Evolutionary conservation across 2,888 invertebrate genomes (phyloP), one percentile per base, ranked within the genome.

Genomic region (Heliconius charithonia): DNA sequence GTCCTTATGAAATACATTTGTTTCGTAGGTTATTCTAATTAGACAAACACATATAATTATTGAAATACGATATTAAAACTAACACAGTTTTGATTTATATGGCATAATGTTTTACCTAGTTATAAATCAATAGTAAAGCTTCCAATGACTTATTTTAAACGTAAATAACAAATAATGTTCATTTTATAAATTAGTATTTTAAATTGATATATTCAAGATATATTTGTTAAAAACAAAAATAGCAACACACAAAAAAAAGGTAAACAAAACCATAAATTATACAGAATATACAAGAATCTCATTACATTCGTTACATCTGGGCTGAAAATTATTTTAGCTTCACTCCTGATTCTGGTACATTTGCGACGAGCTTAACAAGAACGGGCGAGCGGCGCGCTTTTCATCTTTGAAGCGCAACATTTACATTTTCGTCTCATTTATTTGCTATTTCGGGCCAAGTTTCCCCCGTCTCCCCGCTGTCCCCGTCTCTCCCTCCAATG

Each of bases 401-500:
- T 95, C 95, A 94, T 95, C 93, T 95, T 91, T 91, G 92, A 93
- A 94, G 93, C 95, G 93, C 93, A 92, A 94, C 95, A 95, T 95
- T 95, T 95, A 95, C 95, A 95, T 95, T 95, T 95, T 95, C 95
- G 95, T 94, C 95, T 95, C 95, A 95, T 95, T 95, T 95, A 95
- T 94, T 94, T 94, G 95, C 95, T 95, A 95, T 95, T 95, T 95
- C 93, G 93, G 91, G 93, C 91, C 89, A 90, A 86, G 87, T 87
- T 88, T 85, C 87, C 85, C 86, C 83, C 85, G 80, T 83, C 84
- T 82, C 83, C 82, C 81, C 83, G 79, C 83, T 77, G 86, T 87
- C 89, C 88, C 86, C 89, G 83, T 82, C 88, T 90, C 87, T 88
- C 89, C 87, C 90, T 89, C 91, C 92, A 93, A 92, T 92, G 93